Base-by-base conservation (phyloP, 1,140 invertebrate genomes). In the Drosophila carrolli region DNA sequence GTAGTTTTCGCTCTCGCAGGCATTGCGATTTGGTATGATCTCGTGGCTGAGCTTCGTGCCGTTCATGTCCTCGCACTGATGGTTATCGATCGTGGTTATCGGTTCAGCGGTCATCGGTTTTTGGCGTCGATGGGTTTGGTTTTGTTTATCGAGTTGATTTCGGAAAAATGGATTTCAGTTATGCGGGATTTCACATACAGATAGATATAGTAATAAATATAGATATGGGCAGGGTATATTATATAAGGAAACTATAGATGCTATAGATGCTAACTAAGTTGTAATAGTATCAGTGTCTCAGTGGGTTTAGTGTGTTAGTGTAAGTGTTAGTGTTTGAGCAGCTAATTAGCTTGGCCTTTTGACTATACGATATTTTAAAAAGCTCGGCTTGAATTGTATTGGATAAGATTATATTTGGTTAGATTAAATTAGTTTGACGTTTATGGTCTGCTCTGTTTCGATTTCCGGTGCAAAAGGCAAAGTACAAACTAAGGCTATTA, bases 1-100 rank as follows among this genome's bases (percentile, higher is more conserved):
- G 84, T 97, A 97, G 92, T 98, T 98, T 93, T 97, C 96, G 74
- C 96, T 95, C 63, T 95, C 94, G 86, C 97, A 98, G 29, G 96
- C 96, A 86, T 96, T 96, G 90, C 94, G 93, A 91, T 97, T 96
- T 29, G 97, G 96, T 81, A 98, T 97, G 63, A 97, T 97, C 93
- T 97, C 96, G 81, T 95, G 95, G 91, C 96, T 97, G 32, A 98
- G 91, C 55, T 94, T 96, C 57, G 96, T 95, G 91, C 96, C 95
- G 90, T 97, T 97, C 74, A 93, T 93, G 92, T 98, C 97, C 29
- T 97, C 95, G 93, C 98, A 99, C 96, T 63, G n/a, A 51, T n/a
- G 53, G 23, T 47, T 63, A 68, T 53, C 48, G 58, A 32, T 65
- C 9, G 38, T 56, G 11, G 53, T 59, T 14, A 41, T 14, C 11